These are phyloP conservation scores for Rhagonycha lutea DNA, from an alignment of 2,888 invertebrate species.

Conservation along the genomic window DNA sequence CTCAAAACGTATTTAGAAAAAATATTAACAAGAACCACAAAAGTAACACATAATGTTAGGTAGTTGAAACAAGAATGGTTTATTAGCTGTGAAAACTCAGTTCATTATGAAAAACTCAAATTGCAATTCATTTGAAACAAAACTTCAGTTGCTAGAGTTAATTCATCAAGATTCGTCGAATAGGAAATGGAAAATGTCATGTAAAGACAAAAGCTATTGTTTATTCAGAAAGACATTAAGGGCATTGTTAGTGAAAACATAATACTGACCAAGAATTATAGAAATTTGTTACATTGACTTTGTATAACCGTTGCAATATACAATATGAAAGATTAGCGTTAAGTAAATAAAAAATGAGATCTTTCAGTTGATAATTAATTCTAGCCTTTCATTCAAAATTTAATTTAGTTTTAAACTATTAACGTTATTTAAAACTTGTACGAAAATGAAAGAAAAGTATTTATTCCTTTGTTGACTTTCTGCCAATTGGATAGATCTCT, in stretches of 20 bases:
- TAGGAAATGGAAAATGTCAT: slow-evolving; percentile 31
- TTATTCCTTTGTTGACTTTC: neutral
- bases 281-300: slow-evolving; percentile 26
- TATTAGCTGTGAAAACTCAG: slow-evolving; percentile 19
- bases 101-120: slow-evolving; percentile 18
- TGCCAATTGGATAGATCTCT: neutral
- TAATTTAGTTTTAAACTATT: neutral
- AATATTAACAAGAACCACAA: neutral
- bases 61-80: neutral
- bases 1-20: neutral
- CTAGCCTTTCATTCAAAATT: neutral
- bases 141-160: slow-evolving; percentile 20
- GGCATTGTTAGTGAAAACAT: slow-evolving; percentile 25
- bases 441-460: neutral
- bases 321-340: neutral
- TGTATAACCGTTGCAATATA: slow-evolving; percentile 6
- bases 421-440: neutral
- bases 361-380: neutral
- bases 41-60: neutral
- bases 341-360: neutral
- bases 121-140: slow-evolving; percentile 23
- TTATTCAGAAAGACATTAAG: slow-evolving; percentile 30
- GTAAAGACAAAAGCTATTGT: slow-evolving; percentile 29
- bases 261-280: slow-evolving; percentile 30
- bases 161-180: slow-evolving; percentile 30